Evolutionary conservation across 2,113 vertebrate species (phyloP), one percentile per base, ranked within the genome.

Genomic region (Isurus oxyrinchus): DNA sequence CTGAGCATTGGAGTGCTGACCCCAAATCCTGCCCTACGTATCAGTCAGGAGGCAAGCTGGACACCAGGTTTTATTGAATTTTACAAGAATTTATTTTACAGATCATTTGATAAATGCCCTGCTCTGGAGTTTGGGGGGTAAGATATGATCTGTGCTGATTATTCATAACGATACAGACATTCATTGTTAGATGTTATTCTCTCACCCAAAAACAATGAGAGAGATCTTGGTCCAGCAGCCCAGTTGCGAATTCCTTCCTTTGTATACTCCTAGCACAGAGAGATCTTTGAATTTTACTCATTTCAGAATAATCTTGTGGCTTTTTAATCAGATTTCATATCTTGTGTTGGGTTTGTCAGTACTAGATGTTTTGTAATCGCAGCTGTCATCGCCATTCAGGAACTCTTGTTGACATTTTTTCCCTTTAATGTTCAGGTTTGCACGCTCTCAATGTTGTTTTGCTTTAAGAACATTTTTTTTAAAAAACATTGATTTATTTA

Each of bases 241-340:
- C 2, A 63, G 35, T 10, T 63, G 35, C 19, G 2, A 21, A 94
- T 40, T 66, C 90, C n/a, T 23, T 40, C 31, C 14, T 94, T 94
- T 35, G 23, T 63, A 94, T 57, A 94, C 59, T 63, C 90, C 59
- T 94, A 59, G 90, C 59, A 61, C 57, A 94, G 90, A 63, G 59
- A 63, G 90, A 63, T 63, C 90, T 66, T 94, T 23, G 19, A n/a
- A 63, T 94, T 35, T 40, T 94, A 19, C 35, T 94, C 59, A 21
- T 63, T 94, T 94, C 90, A 94, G 35, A 94, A 94, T 94, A 94
- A 40, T 94, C 90, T 94, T 94, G 59, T 66, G 90, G 90, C 59
- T 63, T 94, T 63, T 94, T 94, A 76, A 94, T 94, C 90, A 94
- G 90, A 94, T 63, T 94, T 94, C 59, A 63, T 63, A 94, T 94